These are phyloP conservation scores for Diabrotica virgifera DNA, from an alignment of 1,140 invertebrate genomes.

Conservation along the genomic window DNA sequence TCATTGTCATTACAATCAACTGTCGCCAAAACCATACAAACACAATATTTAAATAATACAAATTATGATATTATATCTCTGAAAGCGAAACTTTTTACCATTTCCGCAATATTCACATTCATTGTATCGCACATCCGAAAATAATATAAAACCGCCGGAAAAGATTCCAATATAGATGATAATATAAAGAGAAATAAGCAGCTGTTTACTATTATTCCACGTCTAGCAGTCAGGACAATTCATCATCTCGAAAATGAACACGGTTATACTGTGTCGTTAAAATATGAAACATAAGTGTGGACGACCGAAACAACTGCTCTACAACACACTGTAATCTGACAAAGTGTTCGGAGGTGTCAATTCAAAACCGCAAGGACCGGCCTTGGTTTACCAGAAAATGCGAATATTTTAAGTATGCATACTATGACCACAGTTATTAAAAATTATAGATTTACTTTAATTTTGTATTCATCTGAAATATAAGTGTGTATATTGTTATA, in stretches of 20 bases:
- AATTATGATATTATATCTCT: no score
- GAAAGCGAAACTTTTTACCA: no score
- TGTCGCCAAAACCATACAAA: no score
- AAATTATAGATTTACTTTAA: no score
- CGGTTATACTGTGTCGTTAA: constrained; percentile 32
- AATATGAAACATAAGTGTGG: constrained; percentile 36
- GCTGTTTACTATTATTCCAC: constrained; percentile 35
- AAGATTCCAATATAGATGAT: constrained; percentile 21
- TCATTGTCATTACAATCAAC: no score
- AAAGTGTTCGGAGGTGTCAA: constrained; percentile 21
- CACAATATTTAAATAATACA: no score
- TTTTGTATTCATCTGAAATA: no score
- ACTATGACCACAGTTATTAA: no score
- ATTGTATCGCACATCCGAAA: constrained; percentile 10
- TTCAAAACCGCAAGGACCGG: constrained; percentile 13
- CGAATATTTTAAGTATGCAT: no score
- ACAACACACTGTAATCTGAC: constrained; percentile 28
- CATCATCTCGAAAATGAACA: constrained; percentile 30
- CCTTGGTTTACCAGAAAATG: no score
- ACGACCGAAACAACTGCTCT: constrained; percentile 30
- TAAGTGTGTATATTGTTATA: no score
- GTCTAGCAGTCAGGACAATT: constrained; percentile 29
- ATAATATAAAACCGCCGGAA: constrained; percentile 30
- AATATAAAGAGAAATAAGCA: constrained; percentile 24
- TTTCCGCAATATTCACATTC: neutral